Evolutionary conservation across 2,113 vertebrate species (phyloP).

Genomic region (Leptobrachium ailaonicum): DNA sequence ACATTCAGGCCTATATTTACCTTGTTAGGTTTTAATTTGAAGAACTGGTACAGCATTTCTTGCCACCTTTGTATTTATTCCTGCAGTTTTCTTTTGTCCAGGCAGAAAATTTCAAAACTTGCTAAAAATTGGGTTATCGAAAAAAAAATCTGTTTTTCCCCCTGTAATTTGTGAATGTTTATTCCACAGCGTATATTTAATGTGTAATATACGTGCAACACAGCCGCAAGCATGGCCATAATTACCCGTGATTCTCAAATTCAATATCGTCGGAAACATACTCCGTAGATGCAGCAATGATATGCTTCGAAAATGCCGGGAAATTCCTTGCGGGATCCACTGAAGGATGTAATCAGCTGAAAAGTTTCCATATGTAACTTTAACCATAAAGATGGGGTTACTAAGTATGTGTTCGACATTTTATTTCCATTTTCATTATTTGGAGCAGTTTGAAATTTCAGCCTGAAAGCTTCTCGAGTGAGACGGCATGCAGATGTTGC

Average conservation of each 20-base stretch:
- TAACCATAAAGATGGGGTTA: not conserved
- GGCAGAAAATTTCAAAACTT: no score
- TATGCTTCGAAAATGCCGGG: not conserved
- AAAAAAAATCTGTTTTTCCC: no score
- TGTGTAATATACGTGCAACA: not conserved
- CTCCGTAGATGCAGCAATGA: not conserved
- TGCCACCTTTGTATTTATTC: no score
- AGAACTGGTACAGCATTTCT: no score
- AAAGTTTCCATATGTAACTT: slow-evolving; percentile 6
- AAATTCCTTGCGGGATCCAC: not conserved
- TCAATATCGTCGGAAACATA: not conserved
- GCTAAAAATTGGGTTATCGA: no score
- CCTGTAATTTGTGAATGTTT: no score
- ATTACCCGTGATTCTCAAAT: not conserved
- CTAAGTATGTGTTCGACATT: not conserved
- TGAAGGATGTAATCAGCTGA: not conserved
- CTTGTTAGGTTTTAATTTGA: no score
- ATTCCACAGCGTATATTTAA: no score
- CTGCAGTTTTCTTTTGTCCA: no score
- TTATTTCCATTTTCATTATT: not conserved
- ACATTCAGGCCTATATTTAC: no score
- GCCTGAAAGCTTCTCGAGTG: not conserved
- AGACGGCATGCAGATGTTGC: not conserved
- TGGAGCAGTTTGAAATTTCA: not conserved
- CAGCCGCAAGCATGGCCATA: not conserved